Percentiles rank a stretch among this genome's conserved stretches.
These are phyloP conservation scores for Cyclargus thomasi DNA, from an alignment of 1,140 invertebrate genomes.

Conservation along the genomic window DNA sequence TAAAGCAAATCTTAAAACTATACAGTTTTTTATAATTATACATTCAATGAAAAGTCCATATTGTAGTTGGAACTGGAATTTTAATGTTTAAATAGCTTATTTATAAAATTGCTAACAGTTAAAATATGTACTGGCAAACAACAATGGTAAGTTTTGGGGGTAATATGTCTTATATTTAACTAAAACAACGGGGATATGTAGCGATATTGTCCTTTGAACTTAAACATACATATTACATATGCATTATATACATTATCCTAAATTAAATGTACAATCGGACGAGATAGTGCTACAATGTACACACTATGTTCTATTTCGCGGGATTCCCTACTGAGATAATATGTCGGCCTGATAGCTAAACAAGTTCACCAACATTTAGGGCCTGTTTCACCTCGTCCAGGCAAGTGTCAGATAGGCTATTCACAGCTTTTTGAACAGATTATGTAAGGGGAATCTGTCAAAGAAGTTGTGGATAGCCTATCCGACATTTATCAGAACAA, in stretches of 20 bases:
- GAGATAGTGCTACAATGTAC: background rate
- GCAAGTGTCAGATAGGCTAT: too few relatives aligned
- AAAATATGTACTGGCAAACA: background rate
- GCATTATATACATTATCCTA: slow-evolving; percentile 8
- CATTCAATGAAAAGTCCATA: background rate
- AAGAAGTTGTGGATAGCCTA: too few relatives aligned
- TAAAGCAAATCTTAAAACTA: background rate
- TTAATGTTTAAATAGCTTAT: background rate
- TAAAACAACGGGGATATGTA: slow-evolving; percentile 1
- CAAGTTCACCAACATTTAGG: too few relatives aligned
- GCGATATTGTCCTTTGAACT: slow-evolving; percentile 10
- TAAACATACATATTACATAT: slow-evolving; percentile 12
- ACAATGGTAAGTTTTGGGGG: background rate
- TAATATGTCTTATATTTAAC: background rate
- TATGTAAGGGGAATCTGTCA: too few relatives aligned
- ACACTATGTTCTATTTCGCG: background rate
- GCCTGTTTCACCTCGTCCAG: too few relatives aligned
- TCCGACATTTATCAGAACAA: too few relatives aligned
- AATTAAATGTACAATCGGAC: slow-evolving; percentile 9
- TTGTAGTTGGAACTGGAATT: background rate
- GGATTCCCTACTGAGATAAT: too few relatives aligned
- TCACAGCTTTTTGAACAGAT: too few relatives aligned
- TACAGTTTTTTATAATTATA: background rate
- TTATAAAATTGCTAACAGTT: background rate
- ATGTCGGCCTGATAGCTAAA: too few relatives aligned